Evolutionary conservation across 2,797 vertebrate genomes (phyloP), one percentile per base, ranked within the genome.

Genomic region (Labeo calbasu): DNA sequence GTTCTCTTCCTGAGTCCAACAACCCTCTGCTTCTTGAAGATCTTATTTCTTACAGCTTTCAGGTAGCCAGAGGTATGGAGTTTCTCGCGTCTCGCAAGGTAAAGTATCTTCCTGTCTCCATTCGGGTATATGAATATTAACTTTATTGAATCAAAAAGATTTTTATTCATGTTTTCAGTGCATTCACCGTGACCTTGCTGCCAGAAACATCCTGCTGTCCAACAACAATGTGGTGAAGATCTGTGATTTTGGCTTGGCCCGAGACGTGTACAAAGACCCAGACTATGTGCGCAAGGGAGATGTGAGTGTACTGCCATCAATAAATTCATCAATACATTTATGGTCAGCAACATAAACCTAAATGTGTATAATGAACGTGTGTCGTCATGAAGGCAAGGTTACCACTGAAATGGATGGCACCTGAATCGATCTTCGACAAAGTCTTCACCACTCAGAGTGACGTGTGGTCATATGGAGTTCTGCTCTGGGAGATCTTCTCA

Each of bases 401-500:
- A 87, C 98, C 98, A 59, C 95, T 99, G 84, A 99, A 99, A 88
- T 99, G 98, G 98, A 99, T 99, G 98, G 96, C 98, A 89, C 97
- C 97, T 0, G 98, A 99, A 91, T 97, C 97, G 63, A 99, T 99
- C 91, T 99, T 99, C 85, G 98, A 99, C 95, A 99, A 99, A 90
- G 94, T 99, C 91, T 99, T 99, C 91, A 99, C 97, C 84, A 96
- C 97, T 43, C 97, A 98, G 94, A 99, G 98, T 0, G 98, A 99
- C 0, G 97, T 99, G 85, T 99, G 98, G 98, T 97, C 98, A 76
- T 99, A 93, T 0, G 98, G 97, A 43, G 96, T 99, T 5, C 93
- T 99, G 89, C 95, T 99, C 71, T 99, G 98, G 98, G 98, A 99
- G 91, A 99, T 99, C 90, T 99, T 99, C 94, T 99, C 98, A 87